Percentiles rank a stretch among this genome's conserved stretches.
Conservation (phyloP, 1,140 invertebrate species). For the Belonocnema kinseyi region DNA sequence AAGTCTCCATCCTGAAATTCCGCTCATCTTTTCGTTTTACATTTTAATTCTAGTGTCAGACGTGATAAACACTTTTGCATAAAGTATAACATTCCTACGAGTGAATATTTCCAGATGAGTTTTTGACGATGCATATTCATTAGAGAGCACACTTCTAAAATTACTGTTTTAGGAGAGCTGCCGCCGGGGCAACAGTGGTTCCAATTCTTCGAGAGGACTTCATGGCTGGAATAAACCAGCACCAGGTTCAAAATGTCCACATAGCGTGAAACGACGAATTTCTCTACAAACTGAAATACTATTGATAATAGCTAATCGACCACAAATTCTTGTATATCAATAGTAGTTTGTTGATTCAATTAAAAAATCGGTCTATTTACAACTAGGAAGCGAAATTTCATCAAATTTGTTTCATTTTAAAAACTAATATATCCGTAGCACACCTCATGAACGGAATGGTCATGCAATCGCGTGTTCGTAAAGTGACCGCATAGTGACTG, state of each 20-base stretch:
- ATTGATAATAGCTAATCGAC: slow-evolving; percentile 33
- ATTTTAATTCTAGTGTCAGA: too few relatives aligned
- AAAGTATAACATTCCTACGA: background rate
- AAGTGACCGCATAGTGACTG: too few relatives aligned
- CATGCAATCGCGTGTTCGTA: too few relatives aligned
- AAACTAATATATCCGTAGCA: too few relatives aligned
- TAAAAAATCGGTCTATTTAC: too few relatives aligned
- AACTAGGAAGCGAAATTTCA: too few relatives aligned
- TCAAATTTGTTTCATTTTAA: too few relatives aligned
- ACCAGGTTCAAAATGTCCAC: slow-evolving; percentile 63
- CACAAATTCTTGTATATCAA: background rate
- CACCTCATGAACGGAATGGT: too few relatives aligned
- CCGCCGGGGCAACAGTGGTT: slow-evolving; percentile 61
- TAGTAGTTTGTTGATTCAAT: background rate
- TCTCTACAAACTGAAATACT: slow-evolving; percentile 49
- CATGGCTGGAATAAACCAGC: slow-evolving; percentile 65
- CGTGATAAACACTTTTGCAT: background rate
- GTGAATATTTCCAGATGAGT: background rate
- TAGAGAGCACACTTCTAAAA: slow-evolving; percentile 35
- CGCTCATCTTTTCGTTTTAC: too few relatives aligned
- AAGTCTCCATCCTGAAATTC: too few relatives aligned
- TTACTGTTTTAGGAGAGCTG: slow-evolving; percentile 66
- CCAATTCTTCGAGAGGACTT: slow-evolving; percentile 67
- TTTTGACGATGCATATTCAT: background rate
- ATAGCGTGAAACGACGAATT: slow-evolving; percentile 60